A percentile compares a stretch with the other conserved stretches of the same genome.
Conservation (phyloP, 2,797 vertebrate genomes). For the Spatula versicolor region DNA sequence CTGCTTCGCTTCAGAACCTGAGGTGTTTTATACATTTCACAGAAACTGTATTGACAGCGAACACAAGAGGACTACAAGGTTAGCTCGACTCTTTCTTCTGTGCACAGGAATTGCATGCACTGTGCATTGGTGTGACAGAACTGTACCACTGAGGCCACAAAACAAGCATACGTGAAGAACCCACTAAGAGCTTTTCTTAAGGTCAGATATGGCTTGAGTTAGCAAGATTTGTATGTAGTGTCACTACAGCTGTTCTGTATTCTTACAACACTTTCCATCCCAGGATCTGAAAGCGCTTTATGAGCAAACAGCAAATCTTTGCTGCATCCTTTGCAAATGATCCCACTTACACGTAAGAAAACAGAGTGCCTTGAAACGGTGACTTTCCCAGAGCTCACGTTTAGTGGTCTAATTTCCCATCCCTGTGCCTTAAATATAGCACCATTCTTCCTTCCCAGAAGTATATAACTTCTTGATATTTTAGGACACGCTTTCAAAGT, state of each 20-base stretch:
- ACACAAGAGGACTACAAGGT: slow-evolving; percentile 37
- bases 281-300: background rate
- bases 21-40: slow-evolving; percentile 71
- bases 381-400: background rate
- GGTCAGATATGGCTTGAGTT: background rate
- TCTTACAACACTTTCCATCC: background rate
- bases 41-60: slow-evolving; percentile 60
- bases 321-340: background rate
- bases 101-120: background rate
- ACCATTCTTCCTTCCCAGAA: slow-evolving; percentile 26
- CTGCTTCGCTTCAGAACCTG: slow-evolving; percentile 68
- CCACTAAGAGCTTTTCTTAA: background rate
- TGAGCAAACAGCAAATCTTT: background rate
- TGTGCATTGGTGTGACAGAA: background rate
- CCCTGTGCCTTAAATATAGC: slow-evolving; percentile 1
- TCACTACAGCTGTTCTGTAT: background rate
- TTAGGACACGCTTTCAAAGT: background rate
- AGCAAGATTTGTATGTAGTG: background rate
- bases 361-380: background rate
- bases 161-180: background rate
- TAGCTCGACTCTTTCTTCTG: slow-evolving; percentile 21
- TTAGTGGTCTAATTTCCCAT: background rate
- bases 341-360: background rate
- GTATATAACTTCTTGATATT: background rate
- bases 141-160: background rate